Evolutionary conservation across 2,888 invertebrate species (phyloP).

Genomic region (Drosophila suboccidentalis): DNA sequence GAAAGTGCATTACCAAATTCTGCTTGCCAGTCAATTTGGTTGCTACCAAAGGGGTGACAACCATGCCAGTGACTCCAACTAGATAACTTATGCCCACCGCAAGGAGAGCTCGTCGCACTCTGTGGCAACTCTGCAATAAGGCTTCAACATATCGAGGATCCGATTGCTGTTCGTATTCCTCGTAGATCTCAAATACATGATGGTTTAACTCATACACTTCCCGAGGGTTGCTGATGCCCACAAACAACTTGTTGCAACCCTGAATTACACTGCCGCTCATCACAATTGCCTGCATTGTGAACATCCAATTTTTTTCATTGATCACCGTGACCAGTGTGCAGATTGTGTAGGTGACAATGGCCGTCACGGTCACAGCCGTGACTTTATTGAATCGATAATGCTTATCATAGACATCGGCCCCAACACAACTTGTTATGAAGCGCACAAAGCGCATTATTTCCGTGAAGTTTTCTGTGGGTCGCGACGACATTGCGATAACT

Average conservation of each 20-base stretch:
- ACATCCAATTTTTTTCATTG: slow-evolving; percentile 45
- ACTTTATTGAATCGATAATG: slow-evolving; percentile 50
- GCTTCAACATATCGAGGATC: slow-evolving; percentile 32
- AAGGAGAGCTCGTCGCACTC: slow-evolving; percentile 17
- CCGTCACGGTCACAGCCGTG: background rate
- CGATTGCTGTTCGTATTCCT: slow-evolving; percentile 35
- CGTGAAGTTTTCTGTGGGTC: slow-evolving; percentile 19
- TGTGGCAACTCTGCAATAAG: slow-evolving; percentile 29
- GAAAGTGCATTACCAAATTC: slow-evolving; percentile 59
- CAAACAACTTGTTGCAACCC: slow-evolving; percentile 51
- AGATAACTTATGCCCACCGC: slow-evolving; percentile 32
- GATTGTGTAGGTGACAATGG: slow-evolving; percentile 36
- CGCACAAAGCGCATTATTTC: slow-evolving; percentile 44
- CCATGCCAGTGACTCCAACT: slow-evolving; percentile 15
- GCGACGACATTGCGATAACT: slow-evolving; percentile 26
- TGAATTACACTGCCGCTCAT: slow-evolving; percentile 63
- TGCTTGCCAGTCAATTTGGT: slow-evolving; percentile 24
- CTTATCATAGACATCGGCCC: slow-evolving; percentile 48
- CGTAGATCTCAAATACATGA: slow-evolving; percentile 42
- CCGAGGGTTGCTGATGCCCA: slow-evolving; percentile 21
- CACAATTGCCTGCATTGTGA: slow-evolving; percentile 50
- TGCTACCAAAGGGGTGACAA: slow-evolving; percentile 20
- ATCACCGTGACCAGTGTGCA: slow-evolving; percentile 49
- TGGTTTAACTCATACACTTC: slow-evolving; percentile 25
- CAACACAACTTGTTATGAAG: slow-evolving; percentile 36